Evolutionary conservation across 1,140 invertebrate species (phyloP), one percentile per base, ranked within the genome.

Genomic region (Hestina assimilis): DNA sequence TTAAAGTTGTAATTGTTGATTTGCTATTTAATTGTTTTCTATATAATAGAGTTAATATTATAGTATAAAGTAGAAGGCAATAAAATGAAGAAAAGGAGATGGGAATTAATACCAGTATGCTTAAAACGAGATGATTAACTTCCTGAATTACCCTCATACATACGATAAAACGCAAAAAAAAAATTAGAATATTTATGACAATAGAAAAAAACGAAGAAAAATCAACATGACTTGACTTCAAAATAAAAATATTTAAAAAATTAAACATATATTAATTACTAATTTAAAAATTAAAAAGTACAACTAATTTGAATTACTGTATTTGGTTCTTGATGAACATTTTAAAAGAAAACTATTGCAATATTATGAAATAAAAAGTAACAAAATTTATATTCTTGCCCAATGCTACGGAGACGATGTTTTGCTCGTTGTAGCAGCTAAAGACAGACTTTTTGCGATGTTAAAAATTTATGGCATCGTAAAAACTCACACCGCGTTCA

Each of bases 401-500:
- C 48, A 42, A 66, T 51, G 56, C 60, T 45, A 26, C 52, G 61
- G 46, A 45, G 59, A 68, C 48, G 62, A 65, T 67, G 62, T 68
- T 68, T 59, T 60, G 59, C 63, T 61, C 63, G 65, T 63, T 60
- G 63, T 58, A 45, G 47, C 57, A 58, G 64, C 56, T 53, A 68
- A 68, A 72, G 69, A 65, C 57, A 66, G 53, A 66, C 65, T 85
- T 85, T 85, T 79, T 81, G 73, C 58, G 71, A 78, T 73, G 74
- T 83, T 83, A 83, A 83, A 86, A 86, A 83, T 86, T 86, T 83
- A 83, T 71, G 56, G 63, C 62, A 41, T 80, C 83, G 69, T 86
- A 83, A 83, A 85, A 83, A 74, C 54, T 72, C 66, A 47, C 64
- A 66, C 65, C 50, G 58, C 62, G 63, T 68, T 72, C 78, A 69